phyloP scores from a whole-genome alignment of 2,113 vertebrate genomes.

The Rafetus swinhoei region DNA sequence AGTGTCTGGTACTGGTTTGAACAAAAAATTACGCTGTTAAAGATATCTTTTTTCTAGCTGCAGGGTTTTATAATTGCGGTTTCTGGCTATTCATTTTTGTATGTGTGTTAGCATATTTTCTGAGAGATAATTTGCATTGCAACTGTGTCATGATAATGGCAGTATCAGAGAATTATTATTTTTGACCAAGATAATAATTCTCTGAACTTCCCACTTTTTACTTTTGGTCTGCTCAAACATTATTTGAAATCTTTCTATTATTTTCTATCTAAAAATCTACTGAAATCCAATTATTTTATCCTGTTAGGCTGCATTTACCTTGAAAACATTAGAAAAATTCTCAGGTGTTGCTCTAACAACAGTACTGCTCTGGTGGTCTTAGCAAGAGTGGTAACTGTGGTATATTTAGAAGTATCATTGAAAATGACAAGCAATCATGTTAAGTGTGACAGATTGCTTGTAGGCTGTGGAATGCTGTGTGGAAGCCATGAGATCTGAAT shows the following conservation, averaged over 20 bases:
- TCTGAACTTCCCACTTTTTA: not conserved
- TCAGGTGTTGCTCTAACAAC: not conserved
- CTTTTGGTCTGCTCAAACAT: not conserved
- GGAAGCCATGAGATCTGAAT: not conserved
- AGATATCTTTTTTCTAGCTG: conserved; percentile 1
- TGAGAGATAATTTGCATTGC: conserved; percentile 16
- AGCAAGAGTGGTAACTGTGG: not conserved
- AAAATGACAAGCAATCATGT: not conserved
- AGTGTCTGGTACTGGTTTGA: not conserved
- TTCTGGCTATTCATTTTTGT: conserved; percentile 26
- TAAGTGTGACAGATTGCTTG: not conserved
- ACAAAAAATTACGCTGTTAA: not conserved
- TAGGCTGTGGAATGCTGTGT: not conserved
- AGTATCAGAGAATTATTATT: conserved; percentile 9
- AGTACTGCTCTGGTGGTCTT: not conserved
- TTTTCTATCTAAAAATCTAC: not conserved
- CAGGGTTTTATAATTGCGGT: conserved; percentile 8
- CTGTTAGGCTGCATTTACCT: not conserved
- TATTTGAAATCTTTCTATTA: not conserved
- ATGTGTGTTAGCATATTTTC: conserved; percentile 48
- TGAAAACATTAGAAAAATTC: not conserved
- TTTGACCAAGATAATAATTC: not conserved
- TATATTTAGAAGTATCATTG: not conserved
- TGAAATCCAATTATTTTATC: not conserved
- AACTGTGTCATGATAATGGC: not conserved